phyloP scores from a whole-genome alignment of 2,797 vertebrate species.

The Chelonia mydas region DNA sequence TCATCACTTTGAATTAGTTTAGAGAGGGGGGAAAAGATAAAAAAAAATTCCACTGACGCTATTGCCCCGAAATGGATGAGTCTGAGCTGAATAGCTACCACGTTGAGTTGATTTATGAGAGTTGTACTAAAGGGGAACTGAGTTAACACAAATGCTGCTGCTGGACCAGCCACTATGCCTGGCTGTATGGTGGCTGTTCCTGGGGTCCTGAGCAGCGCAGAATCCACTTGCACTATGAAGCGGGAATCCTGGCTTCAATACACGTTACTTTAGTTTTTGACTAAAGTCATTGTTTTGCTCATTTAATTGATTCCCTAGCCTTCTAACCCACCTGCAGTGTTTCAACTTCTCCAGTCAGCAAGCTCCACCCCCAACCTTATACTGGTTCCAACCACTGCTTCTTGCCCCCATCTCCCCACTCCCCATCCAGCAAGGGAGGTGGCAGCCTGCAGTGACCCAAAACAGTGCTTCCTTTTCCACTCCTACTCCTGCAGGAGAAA shows the following conservation, averaged over 20 bases:
- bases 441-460: neutral
- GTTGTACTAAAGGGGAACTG: neutral
- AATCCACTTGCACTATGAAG: neutral
- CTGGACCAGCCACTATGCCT: neutral
- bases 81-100: neutral
- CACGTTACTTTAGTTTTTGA: neutral
- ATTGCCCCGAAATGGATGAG: neutral
- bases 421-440: neutral
- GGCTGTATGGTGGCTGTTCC: neutral
- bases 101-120: neutral
- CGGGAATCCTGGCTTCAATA: neutral
- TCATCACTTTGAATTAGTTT: neutral
- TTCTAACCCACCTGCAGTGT: neutral
- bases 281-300: neutral
- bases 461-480: neutral
- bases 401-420: neutral
- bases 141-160: neutral
- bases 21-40: neutral
- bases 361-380: neutral
- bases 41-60: neutral
- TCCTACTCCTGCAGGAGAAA: neutral
- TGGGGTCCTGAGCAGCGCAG: neutral
- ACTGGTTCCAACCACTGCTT: neutral
- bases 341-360: neutral
- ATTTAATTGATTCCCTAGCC: neutral